These are phyloP conservation scores for Anniella stebbinsi DNA, from an alignment of 2,797 vertebrate genomes.

Conservation along the genomic window DNA sequence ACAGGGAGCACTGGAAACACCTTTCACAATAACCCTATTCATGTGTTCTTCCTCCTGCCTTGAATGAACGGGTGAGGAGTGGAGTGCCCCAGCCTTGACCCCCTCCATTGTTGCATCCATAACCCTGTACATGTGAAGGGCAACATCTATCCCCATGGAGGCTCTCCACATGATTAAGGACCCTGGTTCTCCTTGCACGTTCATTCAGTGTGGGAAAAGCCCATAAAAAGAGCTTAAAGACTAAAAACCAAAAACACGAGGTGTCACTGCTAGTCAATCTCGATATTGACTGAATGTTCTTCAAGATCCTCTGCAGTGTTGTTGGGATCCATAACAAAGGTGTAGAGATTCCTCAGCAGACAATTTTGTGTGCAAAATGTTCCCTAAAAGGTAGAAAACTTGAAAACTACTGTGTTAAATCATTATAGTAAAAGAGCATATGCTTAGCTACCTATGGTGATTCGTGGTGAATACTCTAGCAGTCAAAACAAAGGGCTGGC, in stretches of 20 bases:
- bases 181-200: too few relatives aligned
- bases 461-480: slow-evolving; percentile 26
- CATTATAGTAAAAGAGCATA: slow-evolving; percentile 17
- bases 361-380: background rate
- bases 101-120: too few relatives aligned
- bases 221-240: too few relatives aligned
- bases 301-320: background rate
- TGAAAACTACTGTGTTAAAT: background rate
- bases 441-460: slow-evolving; percentile 25
- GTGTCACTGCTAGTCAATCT: background rate
- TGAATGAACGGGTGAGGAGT: too few relatives aligned
- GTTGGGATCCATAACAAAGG: background rate
- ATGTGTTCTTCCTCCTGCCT: too few relatives aligned
- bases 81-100: too few relatives aligned
- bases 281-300: background rate
- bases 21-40: too few relatives aligned
- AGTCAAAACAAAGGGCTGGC: slow-evolving; percentile 43
- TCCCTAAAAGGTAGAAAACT: background rate
- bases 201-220: too few relatives aligned
- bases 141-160: too few relatives aligned
- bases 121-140: too few relatives aligned
- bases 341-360: background rate
- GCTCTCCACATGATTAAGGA: too few relatives aligned
- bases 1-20: too few relatives aligned
- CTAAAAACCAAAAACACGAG: background rate